Evolutionary conservation across 2,888 invertebrate species (phyloP).

Genomic region (Hydrotaea cyrtoneurina): DNA sequence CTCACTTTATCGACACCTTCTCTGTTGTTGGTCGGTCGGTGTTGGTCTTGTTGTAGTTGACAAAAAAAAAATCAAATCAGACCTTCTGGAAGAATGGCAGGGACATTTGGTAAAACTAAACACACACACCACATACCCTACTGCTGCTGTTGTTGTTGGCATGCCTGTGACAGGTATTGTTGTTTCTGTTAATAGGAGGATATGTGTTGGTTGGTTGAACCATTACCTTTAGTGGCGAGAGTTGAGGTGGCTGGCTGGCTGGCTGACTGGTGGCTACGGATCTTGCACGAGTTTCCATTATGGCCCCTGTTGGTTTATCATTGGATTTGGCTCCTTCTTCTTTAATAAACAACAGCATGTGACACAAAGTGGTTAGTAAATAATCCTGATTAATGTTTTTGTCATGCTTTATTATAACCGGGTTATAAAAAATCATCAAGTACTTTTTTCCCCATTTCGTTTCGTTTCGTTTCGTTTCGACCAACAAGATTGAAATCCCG

Average conservation of each 20-base stretch:
- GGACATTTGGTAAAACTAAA: constrained; percentile 41
- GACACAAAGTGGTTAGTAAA: constrained; percentile 66
- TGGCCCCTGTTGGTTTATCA: constrained; percentile 58
- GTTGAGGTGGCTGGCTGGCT: background rate
- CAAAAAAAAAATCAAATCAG: constrained; percentile 36
- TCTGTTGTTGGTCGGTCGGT: constrained; percentile 5
- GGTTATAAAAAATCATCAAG: constrained; percentile 60
- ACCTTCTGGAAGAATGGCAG: constrained; percentile 24
- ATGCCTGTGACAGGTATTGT: constrained; percentile 66
- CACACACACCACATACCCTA: constrained; percentile 9
- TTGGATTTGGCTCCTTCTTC: constrained; percentile 42
- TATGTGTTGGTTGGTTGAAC: constrained; percentile 17
- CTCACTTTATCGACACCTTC: constrained; percentile 61
- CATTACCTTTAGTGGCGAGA: background rate
- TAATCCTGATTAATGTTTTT: constrained; percentile 70
- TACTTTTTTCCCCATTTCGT: constrained; percentile 34
- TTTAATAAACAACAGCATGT: constrained; percentile 50
- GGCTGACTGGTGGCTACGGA: background rate
- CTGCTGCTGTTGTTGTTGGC: constrained; percentile 24
- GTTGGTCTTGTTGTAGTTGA: background rate
- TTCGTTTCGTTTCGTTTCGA: background rate
- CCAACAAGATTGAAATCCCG: constrained; percentile 45
- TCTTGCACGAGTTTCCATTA: constrained; percentile 41
- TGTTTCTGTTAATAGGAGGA: constrained; percentile 56
- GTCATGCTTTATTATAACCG: constrained; percentile 67